These are phyloP conservation scores for Pachypanchax playfairii DNA, from an alignment of 2,113 vertebrate species.

Conservation along the genomic window DNA sequence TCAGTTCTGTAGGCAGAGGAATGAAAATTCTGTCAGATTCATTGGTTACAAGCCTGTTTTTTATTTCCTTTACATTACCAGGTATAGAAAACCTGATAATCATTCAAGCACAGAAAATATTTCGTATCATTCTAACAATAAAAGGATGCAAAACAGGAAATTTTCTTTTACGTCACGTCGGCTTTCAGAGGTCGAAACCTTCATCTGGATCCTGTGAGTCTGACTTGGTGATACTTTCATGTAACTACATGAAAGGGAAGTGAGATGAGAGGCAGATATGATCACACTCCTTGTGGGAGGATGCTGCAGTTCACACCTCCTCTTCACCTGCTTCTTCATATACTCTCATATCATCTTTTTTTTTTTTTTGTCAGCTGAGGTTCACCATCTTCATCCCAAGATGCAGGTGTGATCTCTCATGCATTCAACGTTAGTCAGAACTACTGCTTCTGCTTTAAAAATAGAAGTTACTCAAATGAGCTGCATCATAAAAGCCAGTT, in stretches of 20 bases:
- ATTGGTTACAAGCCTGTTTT: constrained; percentile 17
- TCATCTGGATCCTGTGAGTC: constrained; percentile 25
- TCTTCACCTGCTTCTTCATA: constrained; percentile 58
- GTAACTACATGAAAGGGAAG: constrained; percentile 54
- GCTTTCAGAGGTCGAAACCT: constrained; percentile 26
- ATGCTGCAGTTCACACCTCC: constrained; percentile 52
- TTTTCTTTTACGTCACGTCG: constrained; percentile 5
- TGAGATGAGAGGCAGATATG: constrained; percentile 56
- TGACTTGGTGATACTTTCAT: constrained; percentile 45
- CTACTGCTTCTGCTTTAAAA: constrained; percentile 31
- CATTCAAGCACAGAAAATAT: neutral
- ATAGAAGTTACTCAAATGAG: constrained; percentile 48
- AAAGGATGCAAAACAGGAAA: constrained; percentile 1
- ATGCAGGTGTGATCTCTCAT: constrained; percentile 63
- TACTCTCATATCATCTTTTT: constrained; percentile 35
- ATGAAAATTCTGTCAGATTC: constrained; percentile 25
- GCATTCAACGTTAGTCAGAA: constrained; percentile 39
- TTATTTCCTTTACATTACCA: neutral
- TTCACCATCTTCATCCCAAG: constrained; percentile 46
- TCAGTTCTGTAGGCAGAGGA: constrained; percentile 2
- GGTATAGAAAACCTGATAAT: too few species aligned
- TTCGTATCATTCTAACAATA: neutral
- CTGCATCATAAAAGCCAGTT: constrained; percentile 8
- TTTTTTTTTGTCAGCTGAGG: constrained; percentile 9
- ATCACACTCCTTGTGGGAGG: constrained; percentile 47